Evolutionary conservation across 2,113 vertebrate species (phyloP), one percentile per base, ranked within the genome.

Genomic region (Caloenas nicobarica): DNA sequence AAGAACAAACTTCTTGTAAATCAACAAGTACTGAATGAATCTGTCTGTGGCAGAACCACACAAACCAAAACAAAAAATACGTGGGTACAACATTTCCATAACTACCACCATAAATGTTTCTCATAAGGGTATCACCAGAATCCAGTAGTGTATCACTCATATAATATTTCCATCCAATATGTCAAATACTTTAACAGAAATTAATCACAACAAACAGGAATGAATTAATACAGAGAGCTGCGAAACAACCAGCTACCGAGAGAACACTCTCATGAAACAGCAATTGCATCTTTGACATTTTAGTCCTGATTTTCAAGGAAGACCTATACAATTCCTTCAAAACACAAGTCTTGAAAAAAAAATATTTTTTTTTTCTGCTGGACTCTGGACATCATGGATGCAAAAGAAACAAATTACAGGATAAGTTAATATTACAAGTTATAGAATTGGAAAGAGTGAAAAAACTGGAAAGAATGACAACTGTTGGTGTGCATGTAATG

Each of bases 71-170:
- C 12, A 65, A 84, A 16, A 84, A 54, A 31, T n/a, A 50, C 2
- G 2, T 11, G 16, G n/a, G 10, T 16, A 42, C 25, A 68, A 78
- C 0, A 68, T 56, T 88, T 79, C 38, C 0, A 0, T 72, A 72
- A 38, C 13, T 82, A 42, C 31, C 0, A 1, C 22, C 7, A 29
- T 33, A 92, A 91, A 56, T 33, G 9, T n/a, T 13, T 79, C 56
- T 79, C 42, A 38, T 24, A 61, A 61, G 10, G n/a, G 21, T 61
- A 44, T 65, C 26, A 50, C 26, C 26, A 81, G 34, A 86, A 80
- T 76, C 10, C 33, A 25, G 17, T 15, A 69, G 8, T 15, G 10
- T 36, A 38, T 83, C 1, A 0, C 10, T 81, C 8, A 25, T 42
- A 6, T 36, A 53, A 53, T 9, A 34, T 54, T 88, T 42, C 21